A percentile compares a stretch with the other conserved stretches of the same genome.
Evolutionary conservation across 1,140 invertebrate species (phyloP).

Genomic region (Zaprionus nigranus): DNA sequence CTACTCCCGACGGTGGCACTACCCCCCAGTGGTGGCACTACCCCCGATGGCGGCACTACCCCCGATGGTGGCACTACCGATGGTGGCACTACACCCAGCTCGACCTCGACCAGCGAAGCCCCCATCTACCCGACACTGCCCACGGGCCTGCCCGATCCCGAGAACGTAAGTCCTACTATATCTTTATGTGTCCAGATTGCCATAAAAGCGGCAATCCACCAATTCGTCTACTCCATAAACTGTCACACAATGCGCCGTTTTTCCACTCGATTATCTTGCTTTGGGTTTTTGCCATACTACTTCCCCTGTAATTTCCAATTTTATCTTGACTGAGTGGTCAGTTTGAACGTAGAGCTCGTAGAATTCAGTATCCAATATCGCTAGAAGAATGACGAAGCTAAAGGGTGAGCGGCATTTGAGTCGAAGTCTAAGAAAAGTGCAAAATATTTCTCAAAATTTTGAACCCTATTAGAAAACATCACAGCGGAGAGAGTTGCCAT

Average conservation of each 20-base stretch:
- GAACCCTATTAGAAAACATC: slow-evolving; percentile 46
- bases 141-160: slow-evolving; percentile 69
- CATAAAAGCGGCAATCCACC: slow-evolving; percentile 66
- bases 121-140: slow-evolving; percentile 76
- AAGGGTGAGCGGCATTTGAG: slow-evolving; percentile 52
- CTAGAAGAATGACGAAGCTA: slow-evolving; percentile 33
- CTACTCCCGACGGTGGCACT: slow-evolving; percentile 24
- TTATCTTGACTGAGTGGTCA: slow-evolving; percentile 53
- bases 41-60: slow-evolving; percentile 4
- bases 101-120: slow-evolving; percentile 13
- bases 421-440: not conserved
- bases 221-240: slow-evolving; percentile 44
- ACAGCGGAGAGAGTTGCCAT: slow-evolving; percentile 65
- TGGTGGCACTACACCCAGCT: slow-evolving; percentile 2
- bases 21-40: slow-evolving; percentile 18
- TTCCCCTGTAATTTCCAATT: slow-evolving; percentile 23
- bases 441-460: not conserved
- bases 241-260: slow-evolving; percentile 26
- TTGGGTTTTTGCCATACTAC: slow-evolving; percentile 12
- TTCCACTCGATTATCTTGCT: slow-evolving; percentile 5
- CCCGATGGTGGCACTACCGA: slow-evolving; percentile 20
- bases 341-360: slow-evolving; percentile 42
- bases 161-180: slow-evolving; percentile 58
- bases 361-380: slow-evolving; percentile 44
- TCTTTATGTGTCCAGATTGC: slow-evolving; percentile 16